Evolutionary conservation across 2,113 vertebrate genomes (phyloP).

Genomic region (Egretta garzetta): DNA sequence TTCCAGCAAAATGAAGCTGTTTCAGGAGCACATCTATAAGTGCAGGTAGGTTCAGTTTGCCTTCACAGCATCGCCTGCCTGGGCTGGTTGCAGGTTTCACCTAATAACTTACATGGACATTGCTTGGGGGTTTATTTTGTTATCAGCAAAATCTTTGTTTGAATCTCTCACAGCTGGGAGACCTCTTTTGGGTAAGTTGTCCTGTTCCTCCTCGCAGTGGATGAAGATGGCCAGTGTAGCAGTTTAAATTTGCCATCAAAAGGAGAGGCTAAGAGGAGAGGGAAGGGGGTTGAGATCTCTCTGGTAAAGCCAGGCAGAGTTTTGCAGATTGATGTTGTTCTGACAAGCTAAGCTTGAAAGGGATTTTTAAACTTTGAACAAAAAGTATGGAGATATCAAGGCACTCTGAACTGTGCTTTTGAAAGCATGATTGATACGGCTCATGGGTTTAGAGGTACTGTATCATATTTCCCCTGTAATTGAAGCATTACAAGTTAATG

Average conservation of each 20-base stretch:
- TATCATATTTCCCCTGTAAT: not conserved
- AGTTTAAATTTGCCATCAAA: not conserved
- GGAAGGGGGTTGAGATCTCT: not conserved
- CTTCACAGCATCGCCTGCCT: not conserved
- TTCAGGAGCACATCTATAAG: conserved; percentile 77
- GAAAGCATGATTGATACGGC: not conserved
- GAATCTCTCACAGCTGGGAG: fast-evolving
- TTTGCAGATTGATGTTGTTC: not conserved
- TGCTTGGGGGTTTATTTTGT: not conserved
- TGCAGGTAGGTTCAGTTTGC: conserved; percentile 77
- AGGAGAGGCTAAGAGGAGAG: not conserved
- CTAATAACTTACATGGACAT: fast-evolving
- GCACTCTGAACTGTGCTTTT: not conserved
- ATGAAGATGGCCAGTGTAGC: not conserved
- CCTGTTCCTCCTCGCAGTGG: not conserved
- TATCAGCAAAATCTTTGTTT: not conserved
- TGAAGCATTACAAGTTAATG: not conserved
- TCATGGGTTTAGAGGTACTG: not conserved
- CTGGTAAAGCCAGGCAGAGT: not conserved
- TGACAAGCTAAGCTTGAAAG: not conserved
- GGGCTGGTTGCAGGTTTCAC: not conserved
- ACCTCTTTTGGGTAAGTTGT: not conserved
- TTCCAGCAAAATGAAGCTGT: conserved; percentile 64
- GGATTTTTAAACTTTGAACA: not conserved
- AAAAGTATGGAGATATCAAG: not conserved